Evolutionary conservation across 2,797 vertebrate species (phyloP), one percentile per base, ranked within the genome.

Genomic region (Masticophis lateralis): DNA sequence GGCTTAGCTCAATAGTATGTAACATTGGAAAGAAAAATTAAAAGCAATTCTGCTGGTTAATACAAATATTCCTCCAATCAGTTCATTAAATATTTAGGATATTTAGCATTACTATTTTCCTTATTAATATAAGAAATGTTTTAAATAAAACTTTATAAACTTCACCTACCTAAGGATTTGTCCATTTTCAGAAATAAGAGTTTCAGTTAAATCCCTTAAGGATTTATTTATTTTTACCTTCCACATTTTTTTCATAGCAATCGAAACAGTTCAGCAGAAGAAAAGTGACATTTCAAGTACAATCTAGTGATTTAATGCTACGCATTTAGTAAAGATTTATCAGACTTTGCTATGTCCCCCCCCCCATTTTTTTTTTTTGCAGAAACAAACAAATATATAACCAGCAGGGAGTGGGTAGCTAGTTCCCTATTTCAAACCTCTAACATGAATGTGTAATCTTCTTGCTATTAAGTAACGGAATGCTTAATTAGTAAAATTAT

Each of bases 141-240:
- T 53, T 53, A 53, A 53, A 83, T 43, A 87, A 94, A 22, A 74
- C 56, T 43, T 16, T 87, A 16, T 0, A 4, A 61, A 4, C 91
- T 0, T 0, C 43, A 91, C 27, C 27, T 0, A 89, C 56, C 27
- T 0, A 0, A 0, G 91, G 2, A 32, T 16, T 22, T 86, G 43
- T 69, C 59, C 91, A 87, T n/a, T 96, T 93, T 63, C 18, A 93
- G 28, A 55, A 94, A 47, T 0, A 27, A 94, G 92, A 93, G 25
- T 92, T 2, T 5, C 12, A 87, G 86, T 66, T 22, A 61, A 5
- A 57, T 57, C 18, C 4, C 8, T 10, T 56, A 12, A 27, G n/a
- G 25, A 10, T 53, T 53, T 56, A 59, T 20, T n/a, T 43, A 63
- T 43, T 63, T 83, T 74, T 37, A 61, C 4, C 18, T 89, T 86